A percentile compares a stretch with the other conserved stretches of the same genome.
phyloP scores from a whole-genome alignment of 2,888 invertebrate genomes.

The Eupithecia abbreviata region DNA sequence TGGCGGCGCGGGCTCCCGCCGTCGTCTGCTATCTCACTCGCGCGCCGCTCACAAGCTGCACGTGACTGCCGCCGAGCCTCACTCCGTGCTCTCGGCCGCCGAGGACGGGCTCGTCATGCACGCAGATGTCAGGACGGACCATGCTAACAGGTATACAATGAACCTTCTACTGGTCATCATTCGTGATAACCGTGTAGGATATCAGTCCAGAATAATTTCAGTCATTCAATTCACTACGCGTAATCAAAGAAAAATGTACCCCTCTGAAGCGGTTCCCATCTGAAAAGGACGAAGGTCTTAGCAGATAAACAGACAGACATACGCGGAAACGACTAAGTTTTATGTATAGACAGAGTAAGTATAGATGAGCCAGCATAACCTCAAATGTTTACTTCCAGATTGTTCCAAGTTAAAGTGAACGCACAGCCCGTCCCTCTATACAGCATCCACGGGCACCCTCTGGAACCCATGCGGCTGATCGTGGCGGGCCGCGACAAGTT shows the following conservation, averaged over 20 bases:
- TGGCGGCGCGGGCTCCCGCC: conserved; percentile 81
- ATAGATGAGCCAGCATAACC: not conserved
- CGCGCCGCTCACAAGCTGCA: conserved; percentile 94
- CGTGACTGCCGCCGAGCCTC: conserved; percentile 89
- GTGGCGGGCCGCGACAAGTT: conserved; percentile 92
- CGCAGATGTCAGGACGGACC: conserved; percentile 90
- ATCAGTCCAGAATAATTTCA: too few relatives aligned
- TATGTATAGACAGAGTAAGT: too few relatives aligned
- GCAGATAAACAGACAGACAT: too few relatives aligned
- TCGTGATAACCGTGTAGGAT: too few relatives aligned
- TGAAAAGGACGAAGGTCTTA: not conserved
- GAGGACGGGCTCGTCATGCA: conserved; percentile 93
- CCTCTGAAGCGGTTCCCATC: too few relatives aligned
- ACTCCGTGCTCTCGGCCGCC: conserved; percentile 92
- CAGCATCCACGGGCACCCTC: conserved; percentile 93
- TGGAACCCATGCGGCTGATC: conserved; percentile 89
- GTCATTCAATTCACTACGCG: too few relatives aligned
- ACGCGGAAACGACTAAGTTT: too few relatives aligned
- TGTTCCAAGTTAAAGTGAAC: conserved; percentile 84
- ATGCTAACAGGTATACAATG: conserved; percentile 72
- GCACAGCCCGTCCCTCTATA: conserved; percentile 88
- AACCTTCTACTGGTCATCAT: too few relatives aligned
- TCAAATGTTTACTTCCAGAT: conserved; percentile 62
- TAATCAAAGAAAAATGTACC: too few relatives aligned
- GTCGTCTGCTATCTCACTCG: conserved; percentile 87